Evolutionary conservation across 2,113 vertebrate species (phyloP), one percentile per base, ranked within the genome.

Genomic region (Parotia lawesii): DNA sequence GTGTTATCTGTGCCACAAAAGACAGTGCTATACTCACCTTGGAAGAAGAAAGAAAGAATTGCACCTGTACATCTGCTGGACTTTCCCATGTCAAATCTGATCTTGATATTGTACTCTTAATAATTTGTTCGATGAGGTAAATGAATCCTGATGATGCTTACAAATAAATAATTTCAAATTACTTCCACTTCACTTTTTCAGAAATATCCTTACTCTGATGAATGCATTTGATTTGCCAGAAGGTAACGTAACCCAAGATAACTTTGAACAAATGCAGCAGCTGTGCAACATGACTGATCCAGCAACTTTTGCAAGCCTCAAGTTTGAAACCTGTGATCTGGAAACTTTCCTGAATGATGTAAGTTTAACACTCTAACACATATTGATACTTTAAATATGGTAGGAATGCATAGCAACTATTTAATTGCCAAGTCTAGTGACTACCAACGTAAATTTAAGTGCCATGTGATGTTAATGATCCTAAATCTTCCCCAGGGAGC

Each of bases 151-250:
- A 57, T n/a, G 31, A 45, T 56, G 70, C 16, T 64, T 35, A 61
- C 24, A 84, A 42, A 74, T 22, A 44, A 85, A 38, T 51, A 53
- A 74, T 70, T 72, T 82, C 58, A 47, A 33, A 23, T 60, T 47
- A 14, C 24, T 76, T 91, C 38, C 25, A 38, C 92, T 94, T 90
- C 5, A 9, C 17, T 85, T 95, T 95, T 94, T 53, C 96, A 98
- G 98, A 75, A 98, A 98, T 92, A 98, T 98, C 88, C 96, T 98
- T 76, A 97, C 96, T 8, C 94, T 98, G 86, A 96, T 97, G 24
- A 98, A 98, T 20, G 96, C 92, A 16, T 98, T 98, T 25, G 98
- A 98, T 93, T 89, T 98, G 73, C 94, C 98, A 1, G 98, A 98
- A 82, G 97, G 94, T 33, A 97, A 94, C 0, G 95, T 98, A 89